Base-by-base conservation (phyloP, 2,797 vertebrate genomes). In the Acanthis flammea region DNA sequence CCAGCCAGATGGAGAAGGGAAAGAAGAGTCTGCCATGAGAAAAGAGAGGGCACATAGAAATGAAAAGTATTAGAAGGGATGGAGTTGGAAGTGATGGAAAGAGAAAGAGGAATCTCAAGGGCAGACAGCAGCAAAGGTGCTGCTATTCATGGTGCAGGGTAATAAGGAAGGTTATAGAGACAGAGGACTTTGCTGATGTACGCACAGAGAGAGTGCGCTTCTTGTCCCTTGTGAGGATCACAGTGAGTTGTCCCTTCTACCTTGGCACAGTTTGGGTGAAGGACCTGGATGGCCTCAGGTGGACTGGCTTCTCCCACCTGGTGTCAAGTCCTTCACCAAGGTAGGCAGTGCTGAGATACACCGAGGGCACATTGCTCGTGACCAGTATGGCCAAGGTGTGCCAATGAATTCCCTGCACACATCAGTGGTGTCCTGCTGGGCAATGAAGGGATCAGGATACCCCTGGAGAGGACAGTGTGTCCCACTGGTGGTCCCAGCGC, bases 391-490 rank as follows among this genome's bases (percentile, higher is more conserved):
- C 23, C 47, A 60, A 61, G 9, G 6, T 9, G 3, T 30, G 39
- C 19, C 7, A 48, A 35, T 44, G 47, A 67, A 58, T 62, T 35
- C 45, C 25, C 60, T 85, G 31, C 33, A 31, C 21, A 7, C 15
- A 23, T 60, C 51, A 81, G n/a, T 51, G 30, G 5, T 67, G 31
- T 63, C 54, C 53, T 53, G 23, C 33, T 30, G 31, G 16, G 8
- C 0, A 0, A 18, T 14, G 28, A 9, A 51, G 19, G 1, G 2
- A 9, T 48, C 61, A 67, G 54, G n/a, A 77, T 39, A 39, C 11
- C 6, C 9, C 33, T 24, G 45, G 33, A 72, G 48, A 67, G 8
- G 19, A 41, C 0, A 47, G 17, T 28, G 18, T 76, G 50, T 12
- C 39, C 17, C 22, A 47, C n/a, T 53, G 24, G 39, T 75, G 18